Conservation (phyloP, 2,797 vertebrate genomes). For the Lophotriccus pileatus region DNA sequence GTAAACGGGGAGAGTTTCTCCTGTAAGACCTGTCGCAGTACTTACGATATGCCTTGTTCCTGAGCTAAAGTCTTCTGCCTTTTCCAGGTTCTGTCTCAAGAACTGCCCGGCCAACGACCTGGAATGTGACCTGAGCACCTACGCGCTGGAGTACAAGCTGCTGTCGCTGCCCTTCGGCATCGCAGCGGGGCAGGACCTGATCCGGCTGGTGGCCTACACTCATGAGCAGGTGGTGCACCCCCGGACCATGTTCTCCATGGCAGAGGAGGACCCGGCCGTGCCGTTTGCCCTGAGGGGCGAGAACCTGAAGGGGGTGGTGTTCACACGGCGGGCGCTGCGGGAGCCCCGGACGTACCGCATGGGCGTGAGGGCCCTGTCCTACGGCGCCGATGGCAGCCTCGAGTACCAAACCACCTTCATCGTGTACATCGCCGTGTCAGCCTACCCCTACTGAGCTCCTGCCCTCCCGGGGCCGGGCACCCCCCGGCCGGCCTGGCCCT, state of each 20-base stretch:
- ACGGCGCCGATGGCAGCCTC: constrained; percentile 80
- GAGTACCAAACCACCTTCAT: constrained; percentile 98
- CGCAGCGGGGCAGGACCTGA: constrained; percentile 92
- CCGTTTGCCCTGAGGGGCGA: constrained; percentile 94
- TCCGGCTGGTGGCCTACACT: constrained; percentile 95
- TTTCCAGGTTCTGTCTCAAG: constrained; percentile 91
- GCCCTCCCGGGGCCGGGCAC: too few species aligned
- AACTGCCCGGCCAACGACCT: constrained; percentile 90
- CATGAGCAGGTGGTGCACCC: constrained; percentile 94
- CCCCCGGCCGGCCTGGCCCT: too few species aligned
- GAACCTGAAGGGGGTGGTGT: constrained; percentile 93
- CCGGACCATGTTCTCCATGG: constrained; percentile 87
- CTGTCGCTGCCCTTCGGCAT: constrained; percentile 95
- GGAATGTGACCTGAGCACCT: constrained; percentile 91
- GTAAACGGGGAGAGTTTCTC: neutral
- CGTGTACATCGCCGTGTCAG: constrained; percentile 94
- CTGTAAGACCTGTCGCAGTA: neutral
- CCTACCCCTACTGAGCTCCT: constrained; percentile 76
- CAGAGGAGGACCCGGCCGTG: constrained; percentile 80
- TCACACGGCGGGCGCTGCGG: constrained; percentile 82
- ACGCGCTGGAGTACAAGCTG: constrained; percentile 95
- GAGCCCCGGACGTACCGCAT: constrained; percentile 91
- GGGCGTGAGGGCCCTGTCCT: constrained; percentile 92
- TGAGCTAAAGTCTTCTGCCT: neutral
- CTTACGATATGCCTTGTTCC: neutral